Percentiles rank a stretch among this genome's conserved stretches.
These are phyloP conservation scores for Muscicapa adusta DNA, from an alignment of 2,113 vertebrate species.

Conservation along the genomic window DNA sequence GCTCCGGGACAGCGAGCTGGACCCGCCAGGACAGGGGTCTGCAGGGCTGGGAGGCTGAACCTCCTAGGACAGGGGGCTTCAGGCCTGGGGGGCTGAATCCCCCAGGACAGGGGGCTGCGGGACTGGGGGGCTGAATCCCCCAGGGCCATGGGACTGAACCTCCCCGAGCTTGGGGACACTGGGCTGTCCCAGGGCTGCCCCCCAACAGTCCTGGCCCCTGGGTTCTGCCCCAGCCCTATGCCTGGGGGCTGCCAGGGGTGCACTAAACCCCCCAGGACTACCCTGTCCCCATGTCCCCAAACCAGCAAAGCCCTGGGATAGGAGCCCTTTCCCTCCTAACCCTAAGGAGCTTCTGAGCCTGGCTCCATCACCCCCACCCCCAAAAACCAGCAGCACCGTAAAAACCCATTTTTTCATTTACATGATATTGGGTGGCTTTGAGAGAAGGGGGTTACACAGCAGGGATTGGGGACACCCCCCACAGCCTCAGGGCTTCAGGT, in stretches of 20 bases:
- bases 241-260: not conserved
- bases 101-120: no score
- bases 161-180: no score
- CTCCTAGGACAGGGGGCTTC: not conserved
- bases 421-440: not conserved
- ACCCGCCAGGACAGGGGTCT: not conserved
- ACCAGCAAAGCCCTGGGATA: not conserved
- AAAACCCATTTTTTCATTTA: not conserved
- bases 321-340: not conserved
- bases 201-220: no score
- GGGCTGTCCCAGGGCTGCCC: not conserved
- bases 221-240: not conserved
- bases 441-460: not conserved
- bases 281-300: no score
- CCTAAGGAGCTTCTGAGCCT: not conserved
- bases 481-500: not conserved
- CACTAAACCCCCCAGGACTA: rapidly evolving
- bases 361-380: not conserved
- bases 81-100: no score
- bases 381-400: not conserved
- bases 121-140: no score
- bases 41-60: no score
- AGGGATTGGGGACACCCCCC: not conserved
- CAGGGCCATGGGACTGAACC: not conserved
- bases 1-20: not conserved